phyloP scores from a whole-genome alignment of 2,888 invertebrate species.

The Eurytoma adleriae region DNA sequence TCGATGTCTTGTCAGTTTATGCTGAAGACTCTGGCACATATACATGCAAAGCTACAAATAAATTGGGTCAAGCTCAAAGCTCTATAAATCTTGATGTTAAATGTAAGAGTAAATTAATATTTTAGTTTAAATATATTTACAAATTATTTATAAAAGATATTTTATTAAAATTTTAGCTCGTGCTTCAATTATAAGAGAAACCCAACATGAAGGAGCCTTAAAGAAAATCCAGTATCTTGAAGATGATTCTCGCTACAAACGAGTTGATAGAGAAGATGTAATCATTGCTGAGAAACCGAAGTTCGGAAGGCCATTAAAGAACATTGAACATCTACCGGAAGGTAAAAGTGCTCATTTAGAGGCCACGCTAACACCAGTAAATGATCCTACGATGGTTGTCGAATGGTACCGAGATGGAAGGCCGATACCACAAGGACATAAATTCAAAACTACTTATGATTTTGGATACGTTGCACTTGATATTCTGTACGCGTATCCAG shows the following conservation, averaged over 20 bases:
- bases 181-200: slow-evolving; percentile 90
- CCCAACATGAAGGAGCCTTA: slow-evolving; percentile 94
- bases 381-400: slow-evolving; percentile 98
- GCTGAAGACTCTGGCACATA: slow-evolving; percentile 96
- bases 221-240: slow-evolving; percentile 95
- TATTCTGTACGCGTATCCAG: slow-evolving; percentile 96
- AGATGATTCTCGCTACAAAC: slow-evolving; percentile 87
- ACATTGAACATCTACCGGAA: slow-evolving; percentile 89
- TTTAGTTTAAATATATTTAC: neutral
- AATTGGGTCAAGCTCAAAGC: slow-evolving; percentile 88
- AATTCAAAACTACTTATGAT: slow-evolving; percentile 97
- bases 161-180: slow-evolving; percentile 78
- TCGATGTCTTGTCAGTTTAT: slow-evolving; percentile 95
- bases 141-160: slow-evolving; percentile 16
- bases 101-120: slow-evolving; percentile 79
- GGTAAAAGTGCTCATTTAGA: slow-evolving; percentile 94
- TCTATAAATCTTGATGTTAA: slow-evolving; percentile 89
- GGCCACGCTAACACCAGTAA: slow-evolving; percentile 96
- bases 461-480: slow-evolving; percentile 98
- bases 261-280: slow-evolving; percentile 84
- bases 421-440: slow-evolving; percentile 94
- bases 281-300: slow-evolving; percentile 90
- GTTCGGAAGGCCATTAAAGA: slow-evolving; percentile 92
- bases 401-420: slow-evolving; percentile 98
- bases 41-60: slow-evolving; percentile 91